A percentile compares a stretch with the other conserved stretches of the same genome.
Evolutionary conservation across 2,797 vertebrate genomes (phyloP).

Genomic region (Antennarius maculatus): DNA sequence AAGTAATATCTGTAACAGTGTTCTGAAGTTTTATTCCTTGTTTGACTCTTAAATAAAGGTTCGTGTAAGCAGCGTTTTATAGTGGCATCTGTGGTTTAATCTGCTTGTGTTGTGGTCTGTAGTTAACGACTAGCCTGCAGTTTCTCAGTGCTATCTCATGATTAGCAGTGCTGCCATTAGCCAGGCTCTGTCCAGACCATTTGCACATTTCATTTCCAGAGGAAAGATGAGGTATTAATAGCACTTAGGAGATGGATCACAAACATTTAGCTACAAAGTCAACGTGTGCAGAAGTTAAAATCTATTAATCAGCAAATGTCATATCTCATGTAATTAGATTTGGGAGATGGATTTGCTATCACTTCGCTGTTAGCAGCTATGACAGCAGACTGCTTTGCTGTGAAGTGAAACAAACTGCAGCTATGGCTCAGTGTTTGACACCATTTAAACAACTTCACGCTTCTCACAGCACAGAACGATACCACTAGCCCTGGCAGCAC

Average conservation of each 20-base stretch:
- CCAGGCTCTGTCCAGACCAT: background rate
- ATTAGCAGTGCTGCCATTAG: conserved; percentile 35
- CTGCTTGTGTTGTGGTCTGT: conserved; percentile 15
- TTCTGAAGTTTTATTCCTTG: background rate
- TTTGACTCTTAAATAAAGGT: conserved; percentile 18
- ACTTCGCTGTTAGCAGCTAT: background rate
- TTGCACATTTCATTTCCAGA: conserved; percentile 5
- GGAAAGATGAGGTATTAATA: conserved; percentile 13
- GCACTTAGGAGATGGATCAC: conserved; percentile 12
- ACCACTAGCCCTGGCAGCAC: background rate
- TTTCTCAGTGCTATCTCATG: conserved; percentile 20
- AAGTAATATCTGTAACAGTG: conserved; percentile 2
- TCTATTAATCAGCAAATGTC: conserved; percentile 18
- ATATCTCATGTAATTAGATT: conserved; percentile 6
- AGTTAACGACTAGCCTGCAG: conserved; percentile 33
- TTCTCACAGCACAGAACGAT: conserved; percentile 13
- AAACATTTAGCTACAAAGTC: conserved; percentile 4
- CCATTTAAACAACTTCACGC: background rate
- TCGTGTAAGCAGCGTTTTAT: conserved; percentile 9
- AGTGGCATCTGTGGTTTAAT: conserved; percentile 12
- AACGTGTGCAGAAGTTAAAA: background rate
- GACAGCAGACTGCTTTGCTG: background rate
- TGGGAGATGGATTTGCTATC: conserved; percentile 13
- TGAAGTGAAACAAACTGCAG: conserved; percentile 10
- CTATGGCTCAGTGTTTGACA: background rate